phyloP scores from a whole-genome alignment of 2,113 vertebrate genomes.

The Garra rufa region DNA sequence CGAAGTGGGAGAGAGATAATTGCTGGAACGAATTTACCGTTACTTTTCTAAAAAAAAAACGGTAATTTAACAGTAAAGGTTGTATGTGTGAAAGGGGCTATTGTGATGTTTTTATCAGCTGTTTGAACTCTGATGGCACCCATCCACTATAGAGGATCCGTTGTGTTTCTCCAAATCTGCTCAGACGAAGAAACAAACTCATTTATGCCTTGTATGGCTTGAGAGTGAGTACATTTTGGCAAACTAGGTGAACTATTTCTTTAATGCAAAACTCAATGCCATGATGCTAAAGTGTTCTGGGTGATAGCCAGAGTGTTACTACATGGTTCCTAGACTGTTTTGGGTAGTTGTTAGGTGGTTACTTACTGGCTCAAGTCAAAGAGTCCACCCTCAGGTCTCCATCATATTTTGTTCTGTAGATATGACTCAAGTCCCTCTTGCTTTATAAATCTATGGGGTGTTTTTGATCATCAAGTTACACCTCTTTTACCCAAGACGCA shows the following conservation, averaged over 20 bases:
- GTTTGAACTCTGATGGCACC: too few relatives aligned
- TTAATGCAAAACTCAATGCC: background rate
- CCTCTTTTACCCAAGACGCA: background rate
- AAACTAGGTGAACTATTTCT: background rate
- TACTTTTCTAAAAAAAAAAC: too few relatives aligned
- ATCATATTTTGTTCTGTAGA: background rate
- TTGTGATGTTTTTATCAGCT: too few relatives aligned
- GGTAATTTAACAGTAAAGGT: too few relatives aligned
- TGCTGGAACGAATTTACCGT: too few relatives aligned
- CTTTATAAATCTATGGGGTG: background rate
- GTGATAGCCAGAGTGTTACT: background rate
- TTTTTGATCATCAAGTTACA: background rate
- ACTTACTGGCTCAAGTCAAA: background rate
- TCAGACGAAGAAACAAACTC: background rate
- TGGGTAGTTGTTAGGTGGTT: background rate
- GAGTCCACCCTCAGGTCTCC: background rate
- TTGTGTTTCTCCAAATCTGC: too few relatives aligned
- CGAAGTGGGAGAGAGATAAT: too few relatives aligned
- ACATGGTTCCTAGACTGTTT: background rate
- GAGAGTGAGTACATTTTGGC: background rate
- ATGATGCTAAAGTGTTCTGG: background rate
- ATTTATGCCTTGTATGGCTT: background rate
- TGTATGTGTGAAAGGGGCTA: too few relatives aligned
- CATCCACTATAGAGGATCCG: too few relatives aligned
- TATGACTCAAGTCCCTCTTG: background rate